A percentile compares a stretch with the other conserved stretches of the same genome.
These are phyloP conservation scores for Thamnophis sirtalis DNA, from an alignment of 2,113 vertebrate genomes.

Conservation along the genomic window DNA sequence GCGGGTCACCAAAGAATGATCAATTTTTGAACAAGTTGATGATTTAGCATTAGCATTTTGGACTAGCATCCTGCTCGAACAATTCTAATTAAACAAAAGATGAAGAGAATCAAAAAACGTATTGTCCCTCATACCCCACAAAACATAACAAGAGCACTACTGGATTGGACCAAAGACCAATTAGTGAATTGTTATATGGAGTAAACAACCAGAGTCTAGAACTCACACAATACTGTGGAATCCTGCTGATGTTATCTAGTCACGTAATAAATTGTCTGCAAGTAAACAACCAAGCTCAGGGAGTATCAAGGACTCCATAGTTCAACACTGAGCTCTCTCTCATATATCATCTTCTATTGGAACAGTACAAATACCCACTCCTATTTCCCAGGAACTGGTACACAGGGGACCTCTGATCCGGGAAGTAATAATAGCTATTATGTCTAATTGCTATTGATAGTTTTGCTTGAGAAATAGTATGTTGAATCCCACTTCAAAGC, in stretches of 20 bases:
- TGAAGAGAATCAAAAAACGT: not conserved
- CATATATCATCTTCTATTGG: too few relatives aligned
- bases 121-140: not conserved
- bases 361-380: not conserved
- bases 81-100: not conserved
- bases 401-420: not conserved
- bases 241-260: not conserved
- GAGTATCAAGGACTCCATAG: too few relatives aligned
- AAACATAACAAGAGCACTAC: not conserved
- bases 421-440: not conserved
- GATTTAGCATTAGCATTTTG: not conserved
- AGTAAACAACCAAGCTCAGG: not conserved
- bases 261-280: not conserved
- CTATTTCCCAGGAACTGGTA: not conserved
- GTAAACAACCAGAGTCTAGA: not conserved
- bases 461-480: not conserved
- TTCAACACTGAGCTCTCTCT: too few relatives aligned
- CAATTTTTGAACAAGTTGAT: not conserved
- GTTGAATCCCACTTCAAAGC: not conserved
- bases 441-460: not conserved
- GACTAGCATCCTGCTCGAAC: not conserved
- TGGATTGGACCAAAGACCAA: not conserved
- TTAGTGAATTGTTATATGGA: not conserved
- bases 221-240: not conserved
- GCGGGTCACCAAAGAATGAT: not conserved